Base-by-base conservation (phyloP, 1,140 invertebrate species). In the Popillia japonica region DNA sequence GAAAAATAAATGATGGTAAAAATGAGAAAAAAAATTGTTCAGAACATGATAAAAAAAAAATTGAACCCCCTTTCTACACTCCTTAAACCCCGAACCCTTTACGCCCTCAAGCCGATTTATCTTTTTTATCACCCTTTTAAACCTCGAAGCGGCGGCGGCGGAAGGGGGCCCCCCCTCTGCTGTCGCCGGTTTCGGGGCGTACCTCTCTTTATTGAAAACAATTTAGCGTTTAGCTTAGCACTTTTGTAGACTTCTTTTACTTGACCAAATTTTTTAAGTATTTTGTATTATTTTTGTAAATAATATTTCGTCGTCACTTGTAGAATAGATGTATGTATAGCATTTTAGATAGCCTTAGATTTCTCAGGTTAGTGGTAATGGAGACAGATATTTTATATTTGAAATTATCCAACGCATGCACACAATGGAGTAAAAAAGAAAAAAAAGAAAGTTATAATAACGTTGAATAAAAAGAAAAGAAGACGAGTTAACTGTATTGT, bases 301-400 rank as follows among this genome's bases (percentile, higher is more conserved):
- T 85, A 86, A 80, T 84, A 85, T 85, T 48, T 11, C 81, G 78
- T 83, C 83, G 80, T 85, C 82, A 86, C 79, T 83, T 81, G 85
- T 86, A 86, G 85, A 80, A 78, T 83, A 85, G 84, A 81, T 86
- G 84, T 85, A 84, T 86, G 84, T 86, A 86, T 85, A 86, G 84
- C 84, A 86, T 85, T 83, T 84, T 86, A 86, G 80, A 83, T 85
- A 86, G 83, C 79, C 80, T 82, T 83, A 84, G 81, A 82, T 79
- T 76, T 85, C 82, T 85, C 83, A 85, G 83, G 84, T 86, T 86
- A 85, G 83, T 85, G 84, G 84, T 85, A 83, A 82, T 85, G 84
- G 82, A 86, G 83, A 82, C 77, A 84, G 78, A 83, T 82, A 78
- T 83, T 82, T 83, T 81, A 81, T 83, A 79, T 81, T 83, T 82